A percentile compares a stretch with the other conserved stretches of the same genome.
phyloP scores from a whole-genome alignment of 2,797 vertebrate genomes.

The Apodemus agrarius region DNA sequence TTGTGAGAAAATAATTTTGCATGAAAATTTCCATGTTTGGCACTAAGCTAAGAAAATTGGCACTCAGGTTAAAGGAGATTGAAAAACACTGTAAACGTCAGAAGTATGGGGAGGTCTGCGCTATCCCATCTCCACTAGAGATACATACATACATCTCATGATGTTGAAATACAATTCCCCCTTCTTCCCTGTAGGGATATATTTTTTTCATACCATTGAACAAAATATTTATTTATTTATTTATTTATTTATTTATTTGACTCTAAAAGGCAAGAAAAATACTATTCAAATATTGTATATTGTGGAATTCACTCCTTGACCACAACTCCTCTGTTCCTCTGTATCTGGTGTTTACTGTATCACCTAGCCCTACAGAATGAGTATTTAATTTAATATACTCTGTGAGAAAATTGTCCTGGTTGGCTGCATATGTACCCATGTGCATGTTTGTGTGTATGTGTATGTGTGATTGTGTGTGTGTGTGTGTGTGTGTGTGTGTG shows the following conservation, averaged over 20 bases:
- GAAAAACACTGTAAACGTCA: not conserved
- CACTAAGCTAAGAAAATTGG: not conserved
- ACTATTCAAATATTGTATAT: not conserved
- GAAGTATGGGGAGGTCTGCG: not conserved
- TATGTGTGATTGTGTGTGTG: not conserved
- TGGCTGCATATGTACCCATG: not conserved
- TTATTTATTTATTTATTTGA: not conserved
- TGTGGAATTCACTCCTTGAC: not conserved
- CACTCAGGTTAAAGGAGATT: not conserved
- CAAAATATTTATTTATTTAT: not conserved
- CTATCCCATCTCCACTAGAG: not conserved
- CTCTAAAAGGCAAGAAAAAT: not conserved
- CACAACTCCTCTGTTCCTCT: fast-evolving
- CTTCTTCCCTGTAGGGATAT: not conserved
- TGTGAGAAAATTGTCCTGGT: not conserved
- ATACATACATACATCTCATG: not conserved
- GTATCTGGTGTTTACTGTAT: not conserved
- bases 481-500: not conserved
- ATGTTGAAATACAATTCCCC: not conserved
- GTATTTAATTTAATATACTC: not conserved
- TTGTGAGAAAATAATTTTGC: not conserved
- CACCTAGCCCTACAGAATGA: not conserved
- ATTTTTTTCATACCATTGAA: not conserved
- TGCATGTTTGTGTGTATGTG: not conserved
- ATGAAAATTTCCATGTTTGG: not conserved